Percentiles rank a stretch among this genome's conserved stretches.
phyloP scores from a whole-genome alignment of 1,140 invertebrate species.

The Nasonia vitripennis region DNA sequence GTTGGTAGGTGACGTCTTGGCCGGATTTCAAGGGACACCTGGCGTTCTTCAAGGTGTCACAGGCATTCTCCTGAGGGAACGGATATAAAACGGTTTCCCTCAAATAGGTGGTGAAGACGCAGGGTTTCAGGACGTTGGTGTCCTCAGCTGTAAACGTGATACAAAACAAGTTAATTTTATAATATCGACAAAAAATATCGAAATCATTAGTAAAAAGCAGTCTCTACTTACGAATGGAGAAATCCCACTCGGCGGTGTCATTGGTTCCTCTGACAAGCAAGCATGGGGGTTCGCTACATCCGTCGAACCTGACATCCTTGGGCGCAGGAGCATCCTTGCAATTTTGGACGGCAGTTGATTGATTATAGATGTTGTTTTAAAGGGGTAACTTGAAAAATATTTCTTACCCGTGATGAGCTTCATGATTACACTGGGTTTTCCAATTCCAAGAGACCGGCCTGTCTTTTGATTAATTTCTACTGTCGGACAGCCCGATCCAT shows the following conservation, averaged over 20 bases:
- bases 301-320: conserved; percentile 47
- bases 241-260: conserved; percentile 57
- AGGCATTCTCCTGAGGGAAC: conserved; percentile 60
- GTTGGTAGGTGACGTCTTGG: conserved; percentile 59
- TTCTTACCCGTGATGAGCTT: neutral
- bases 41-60: conserved; percentile 53
- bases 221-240: conserved; percentile 57
- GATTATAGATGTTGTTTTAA: neutral
- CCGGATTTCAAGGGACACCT: conserved; percentile 62
- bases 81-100: conserved; percentile 44
- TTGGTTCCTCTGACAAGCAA: conserved; percentile 51
- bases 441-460: neutral
- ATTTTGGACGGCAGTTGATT: conserved; percentile 42
- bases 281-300: conserved; percentile 58
- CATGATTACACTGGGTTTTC: neutral
- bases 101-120: conserved; percentile 51
- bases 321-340: conserved; percentile 54
- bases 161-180: no score
- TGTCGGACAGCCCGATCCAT: neutral
- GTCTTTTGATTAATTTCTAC: neutral
- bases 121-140: conserved; percentile 52
- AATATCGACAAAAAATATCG: neutral
- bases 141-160: conserved; percentile 54
- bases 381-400: neutral
- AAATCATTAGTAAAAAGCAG: neutral